These are phyloP conservation scores for Charadrius vociferus DNA, from an alignment of 2,113 vertebrate species.

Conservation along the genomic window DNA sequence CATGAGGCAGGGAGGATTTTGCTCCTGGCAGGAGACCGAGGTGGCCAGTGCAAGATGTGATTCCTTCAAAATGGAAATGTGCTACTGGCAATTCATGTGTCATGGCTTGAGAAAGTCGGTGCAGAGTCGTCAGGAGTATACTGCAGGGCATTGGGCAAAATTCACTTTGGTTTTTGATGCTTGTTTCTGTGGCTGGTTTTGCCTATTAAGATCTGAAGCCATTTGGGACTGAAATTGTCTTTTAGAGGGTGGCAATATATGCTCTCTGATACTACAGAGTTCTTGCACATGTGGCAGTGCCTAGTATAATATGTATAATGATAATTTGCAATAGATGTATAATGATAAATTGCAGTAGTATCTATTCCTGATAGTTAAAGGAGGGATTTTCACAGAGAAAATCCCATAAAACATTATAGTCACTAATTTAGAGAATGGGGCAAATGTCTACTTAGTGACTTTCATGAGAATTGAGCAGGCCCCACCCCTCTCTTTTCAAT, in stretches of 20 bases:
- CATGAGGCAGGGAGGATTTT: rapidly evolving
- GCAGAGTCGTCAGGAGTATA: neutral
- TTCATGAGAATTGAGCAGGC: neutral
- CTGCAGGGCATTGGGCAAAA: neutral
- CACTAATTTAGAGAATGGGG: neutral
- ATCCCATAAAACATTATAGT: neutral
- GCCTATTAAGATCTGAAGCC: neutral
- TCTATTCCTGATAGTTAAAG: neutral
- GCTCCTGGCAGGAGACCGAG: neutral
- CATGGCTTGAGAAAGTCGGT: neutral
- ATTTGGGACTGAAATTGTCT: neutral
- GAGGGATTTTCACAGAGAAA: neutral
- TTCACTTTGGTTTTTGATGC: neutral
- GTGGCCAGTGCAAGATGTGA: rapidly evolving
- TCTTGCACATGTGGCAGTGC: neutral
- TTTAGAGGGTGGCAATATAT: neutral
- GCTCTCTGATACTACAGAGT: neutral
- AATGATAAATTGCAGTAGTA: neutral
- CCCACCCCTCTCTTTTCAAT: neutral
- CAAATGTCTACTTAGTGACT: neutral
- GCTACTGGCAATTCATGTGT: neutral
- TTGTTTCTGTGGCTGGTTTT: neutral
- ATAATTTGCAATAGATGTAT: neutral
- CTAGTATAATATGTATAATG: neutral
- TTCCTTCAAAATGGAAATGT: neutral